Base-by-base conservation (phyloP, 2,888 invertebrate species). In the Spodoptera exigua region DNA sequence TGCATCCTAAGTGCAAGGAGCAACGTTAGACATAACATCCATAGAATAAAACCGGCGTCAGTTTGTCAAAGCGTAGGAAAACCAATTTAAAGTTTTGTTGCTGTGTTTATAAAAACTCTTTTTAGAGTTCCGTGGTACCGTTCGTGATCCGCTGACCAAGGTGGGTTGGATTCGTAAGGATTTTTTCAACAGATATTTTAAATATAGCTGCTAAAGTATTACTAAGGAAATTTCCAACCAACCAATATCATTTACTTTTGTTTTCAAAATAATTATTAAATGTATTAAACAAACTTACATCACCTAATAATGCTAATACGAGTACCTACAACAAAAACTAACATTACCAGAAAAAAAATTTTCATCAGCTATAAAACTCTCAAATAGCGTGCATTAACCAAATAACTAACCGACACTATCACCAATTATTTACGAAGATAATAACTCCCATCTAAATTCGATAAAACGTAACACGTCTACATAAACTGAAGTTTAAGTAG, bases 401-500 rank as follows among this genome's bases (percentile, higher is more conserved):
- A 14, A 12, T 12, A 16, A 40, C 1, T 1, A 27, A 27, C 7
- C 27, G 27, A 27, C 7, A 5, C 27, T 9, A 9, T 1, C 27
- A 27, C 27, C 27, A 27, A 27, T 27, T 27, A 27, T 27, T 27
- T 9, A 27, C 27, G 35, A 59, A 55, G 61, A 58, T 49, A 41
- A 46, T 55, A 41, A 62, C 43, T 59, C 37, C 13, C 49, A 49
- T 63, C 55, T 45, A 54, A 67, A 70, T 59, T 58, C 61, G 65
- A 74, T 71, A 67, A 70, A 66, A 60, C 58, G 45, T 56, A 61
- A 71, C 67, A 68, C 59, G 55, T 60, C 45, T 44, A 64, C 45
- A 63, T 64, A 64, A 64, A 71, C 66, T 43, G 41, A 78, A 76
- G 74, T 79, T 76, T 70, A 76, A 81, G 66, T 71, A 80, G 79